Evolutionary conservation across 2,888 invertebrate species (phyloP).

Genomic region (Neoascia interrupta): DNA sequence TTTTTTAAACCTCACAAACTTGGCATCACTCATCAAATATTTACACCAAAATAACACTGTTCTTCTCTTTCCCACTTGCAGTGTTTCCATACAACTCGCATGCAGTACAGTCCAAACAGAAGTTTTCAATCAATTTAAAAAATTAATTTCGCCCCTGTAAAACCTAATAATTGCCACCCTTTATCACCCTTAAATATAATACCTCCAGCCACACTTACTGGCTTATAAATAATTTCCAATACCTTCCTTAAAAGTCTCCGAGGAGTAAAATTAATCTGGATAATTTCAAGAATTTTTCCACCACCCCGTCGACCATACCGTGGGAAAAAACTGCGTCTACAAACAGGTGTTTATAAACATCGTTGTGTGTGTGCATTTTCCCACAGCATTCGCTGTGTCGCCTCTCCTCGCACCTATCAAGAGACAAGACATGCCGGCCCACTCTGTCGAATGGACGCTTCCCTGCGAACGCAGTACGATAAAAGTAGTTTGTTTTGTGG

Average conservation of each 20-base stretch:
- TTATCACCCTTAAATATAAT: not conserved
- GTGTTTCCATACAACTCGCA: not conserved
- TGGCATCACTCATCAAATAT: conserved; percentile 65
- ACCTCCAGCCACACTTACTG: not conserved
- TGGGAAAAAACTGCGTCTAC: conserved; percentile 71
- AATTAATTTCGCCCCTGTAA: conserved; percentile 2
- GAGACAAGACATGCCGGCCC: conserved; percentile 3
- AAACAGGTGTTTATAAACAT: conserved; percentile 72
- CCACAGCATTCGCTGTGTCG: conserved; percentile 51
- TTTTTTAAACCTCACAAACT: not conserved
- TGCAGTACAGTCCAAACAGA: conserved; percentile 48
- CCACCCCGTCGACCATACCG: conserved; percentile 58
- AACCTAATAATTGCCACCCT: not conserved
- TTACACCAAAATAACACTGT: not conserved
- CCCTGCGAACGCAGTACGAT: conserved; percentile 66
- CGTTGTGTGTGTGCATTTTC: conserved; percentile 70
- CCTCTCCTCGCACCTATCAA: conserved; percentile 4
- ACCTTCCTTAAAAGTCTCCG: not conserved
- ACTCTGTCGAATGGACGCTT: conserved; percentile 52
- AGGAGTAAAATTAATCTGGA: not conserved
- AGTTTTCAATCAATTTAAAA: conserved; percentile 28
- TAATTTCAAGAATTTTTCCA: conserved; percentile 14
- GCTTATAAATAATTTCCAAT: not conserved
- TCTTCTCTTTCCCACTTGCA: conserved; percentile 19
- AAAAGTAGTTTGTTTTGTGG: conserved; percentile 73